Conservation (phyloP, 2,113 vertebrate species). For the Pteropus alecto region DNA sequence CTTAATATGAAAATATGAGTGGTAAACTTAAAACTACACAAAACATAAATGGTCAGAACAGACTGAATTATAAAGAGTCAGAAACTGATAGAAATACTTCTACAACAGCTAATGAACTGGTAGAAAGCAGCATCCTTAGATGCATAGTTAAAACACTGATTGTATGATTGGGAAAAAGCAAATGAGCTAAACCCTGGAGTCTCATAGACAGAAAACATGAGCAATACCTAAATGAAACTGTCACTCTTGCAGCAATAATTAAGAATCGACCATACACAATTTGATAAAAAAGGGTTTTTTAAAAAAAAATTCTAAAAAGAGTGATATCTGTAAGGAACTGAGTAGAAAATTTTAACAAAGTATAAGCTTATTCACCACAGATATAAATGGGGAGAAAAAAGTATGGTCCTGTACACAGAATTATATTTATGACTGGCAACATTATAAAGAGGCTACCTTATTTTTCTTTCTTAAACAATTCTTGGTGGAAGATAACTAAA, state of each 20-base stretch:
- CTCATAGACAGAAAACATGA: not conserved
- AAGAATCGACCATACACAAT: not conserved
- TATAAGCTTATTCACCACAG: not conserved
- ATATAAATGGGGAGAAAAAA: not conserved
- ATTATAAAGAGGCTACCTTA: not conserved
- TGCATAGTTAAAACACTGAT: not conserved
- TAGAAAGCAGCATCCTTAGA: not conserved
- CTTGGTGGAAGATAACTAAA: conserved; percentile 4
- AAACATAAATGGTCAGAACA: conserved; percentile 25
- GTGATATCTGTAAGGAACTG: not conserved
- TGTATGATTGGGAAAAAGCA: conserved; percentile 21
- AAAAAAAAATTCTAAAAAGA: not conserved
- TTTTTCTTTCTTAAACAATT: not conserved
- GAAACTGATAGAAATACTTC: conserved; percentile 22
- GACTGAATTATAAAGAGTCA: not conserved
- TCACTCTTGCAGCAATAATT: not conserved
- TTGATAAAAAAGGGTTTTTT: not conserved
- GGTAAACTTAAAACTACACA: not conserved
- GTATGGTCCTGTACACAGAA: not conserved
- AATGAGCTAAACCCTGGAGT: not conserved
- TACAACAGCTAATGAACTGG: not conserved
- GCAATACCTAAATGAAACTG: conserved; percentile 8
- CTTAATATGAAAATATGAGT: not conserved
- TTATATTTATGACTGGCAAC: not conserved
- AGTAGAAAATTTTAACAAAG: not conserved